Percentiles rank a stretch among this genome's conserved stretches.
These are phyloP conservation scores for Calameuta idolon DNA, from an alignment of 2,888 invertebrate species.

Conservation along the genomic window DNA sequence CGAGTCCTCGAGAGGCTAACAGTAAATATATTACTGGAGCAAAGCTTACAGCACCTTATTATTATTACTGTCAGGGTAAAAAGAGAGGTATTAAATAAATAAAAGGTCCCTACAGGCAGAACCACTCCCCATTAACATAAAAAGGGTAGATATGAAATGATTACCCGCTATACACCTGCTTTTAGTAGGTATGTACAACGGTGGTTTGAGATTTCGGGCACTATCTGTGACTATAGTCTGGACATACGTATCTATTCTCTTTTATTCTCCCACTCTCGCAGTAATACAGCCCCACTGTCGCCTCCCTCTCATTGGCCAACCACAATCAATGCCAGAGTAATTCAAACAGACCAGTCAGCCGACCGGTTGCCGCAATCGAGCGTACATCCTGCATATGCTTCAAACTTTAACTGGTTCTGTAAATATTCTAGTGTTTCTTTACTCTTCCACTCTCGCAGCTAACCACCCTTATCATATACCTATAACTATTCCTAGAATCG, in stretches of 20 bases:
- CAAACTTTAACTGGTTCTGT: background rate
- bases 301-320: slow-evolving; percentile 23
- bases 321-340: slow-evolving; percentile 42
- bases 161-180: background rate
- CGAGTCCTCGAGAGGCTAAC: background rate
- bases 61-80: background rate
- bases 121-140: background rate
- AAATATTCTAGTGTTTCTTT: background rate
- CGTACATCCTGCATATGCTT: slow-evolving; percentile 27
- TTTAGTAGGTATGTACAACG: background rate
- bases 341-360: slow-evolving; percentile 36
- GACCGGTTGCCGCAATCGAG: slow-evolving; percentile 37
- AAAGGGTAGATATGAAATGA: background rate
- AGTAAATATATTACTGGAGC: background rate
- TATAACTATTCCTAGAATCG: background rate
- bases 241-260: background rate
- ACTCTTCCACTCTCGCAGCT: background rate
- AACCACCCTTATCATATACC: background rate
- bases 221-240: background rate
- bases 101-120: background rate
- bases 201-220: background rate
- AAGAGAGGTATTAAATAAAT: background rate
- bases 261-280: background rate
- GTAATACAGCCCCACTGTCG: background rate
- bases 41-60: background rate